These are phyloP conservation scores for Ormia ochracea DNA, from an alignment of 2,888 invertebrate genomes.

Conservation along the genomic window DNA sequence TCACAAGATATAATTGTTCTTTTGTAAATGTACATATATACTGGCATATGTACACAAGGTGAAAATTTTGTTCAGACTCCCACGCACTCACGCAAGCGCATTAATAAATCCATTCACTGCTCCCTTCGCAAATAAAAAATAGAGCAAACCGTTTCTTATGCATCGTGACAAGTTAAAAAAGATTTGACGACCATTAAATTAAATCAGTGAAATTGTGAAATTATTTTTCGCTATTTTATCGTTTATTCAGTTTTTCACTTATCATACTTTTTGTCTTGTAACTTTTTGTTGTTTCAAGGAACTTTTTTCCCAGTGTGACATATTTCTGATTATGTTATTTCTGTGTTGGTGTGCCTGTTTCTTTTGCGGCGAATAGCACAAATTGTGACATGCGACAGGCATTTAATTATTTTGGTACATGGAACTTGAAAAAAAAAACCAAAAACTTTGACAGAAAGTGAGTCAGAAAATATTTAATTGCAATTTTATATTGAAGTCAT, in stretches of 20 bases:
- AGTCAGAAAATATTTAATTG: constrained; percentile 32
- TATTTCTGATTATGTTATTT: neutral
- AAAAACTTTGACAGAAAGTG: neutral
- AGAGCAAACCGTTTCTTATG: constrained; percentile 15
- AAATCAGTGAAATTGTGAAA: constrained; percentile 44
- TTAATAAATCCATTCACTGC: neutral
- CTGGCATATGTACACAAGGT: neutral
- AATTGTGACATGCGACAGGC: constrained; percentile 23
- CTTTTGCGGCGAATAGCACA: constrained; percentile 13
- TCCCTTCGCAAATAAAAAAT: constrained; percentile 1
- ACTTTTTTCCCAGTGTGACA: constrained; percentile 18
- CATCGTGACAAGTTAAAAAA: constrained; percentile 47
- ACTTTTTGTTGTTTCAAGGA: constrained; percentile 32
- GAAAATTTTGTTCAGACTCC: neutral
- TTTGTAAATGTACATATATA: too few species aligned
- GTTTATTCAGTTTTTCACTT: constrained; percentile 25
- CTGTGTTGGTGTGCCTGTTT: constrained; percentile 2
- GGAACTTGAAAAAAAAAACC: neutral
- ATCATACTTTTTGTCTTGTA: constrained; percentile 44
- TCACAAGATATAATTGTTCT: too few species aligned
- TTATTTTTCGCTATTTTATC: neutral
- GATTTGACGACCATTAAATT: constrained; percentile 60
- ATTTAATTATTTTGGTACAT: constrained; percentile 9
- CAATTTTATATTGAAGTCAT: constrained; percentile 19
- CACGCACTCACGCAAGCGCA: neutral